Base-by-base conservation (phyloP, 2,113 vertebrate species). In the Lutjanus erythropterus region DNA sequence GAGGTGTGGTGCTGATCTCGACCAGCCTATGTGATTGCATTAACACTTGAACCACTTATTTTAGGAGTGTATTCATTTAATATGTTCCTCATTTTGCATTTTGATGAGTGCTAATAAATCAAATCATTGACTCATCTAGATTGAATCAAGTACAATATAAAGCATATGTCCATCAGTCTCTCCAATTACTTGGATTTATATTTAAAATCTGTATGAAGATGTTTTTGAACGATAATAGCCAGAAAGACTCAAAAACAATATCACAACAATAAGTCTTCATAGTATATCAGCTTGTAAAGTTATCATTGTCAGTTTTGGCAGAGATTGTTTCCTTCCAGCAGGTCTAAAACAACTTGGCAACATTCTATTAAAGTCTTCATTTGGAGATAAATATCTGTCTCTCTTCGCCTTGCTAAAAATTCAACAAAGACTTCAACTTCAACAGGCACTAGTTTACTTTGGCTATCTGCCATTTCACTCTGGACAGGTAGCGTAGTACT, bases 401-500 rank as follows among this genome's bases (percentile, higher is more conserved):
- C 41, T 75, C 37, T 67, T 52, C 44, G 64, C 33, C 35, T 66
- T 66, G 56, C 49, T 71, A 76, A 71, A 64, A 55, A 37, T 79
- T 71, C 61, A 37, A 61, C 59, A 25, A 81, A 71, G 58, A 72
- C 55, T 49, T 79, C 68, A 72, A 46, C 66, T 75, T 78, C 68
- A 53, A 19, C 73, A 65, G 71, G 16, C 41, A 15, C 15, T 70
- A 2, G 49, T 84, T 86, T 84, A 50, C 74, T 55, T 80, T 87
- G 82, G 89, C 84, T 10, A 50, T 9, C 47, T 52, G 86, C 87
- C 86, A 85, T 37, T 39, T 33, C 42, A 62, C 68, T 74, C 72
- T 37, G 72, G 65, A 75, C 87, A 81, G 71, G 76, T 80, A 83
- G 71, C 3, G 56, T 23, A 29, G 29, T 35, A 2, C 39, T 19